Evolutionary conservation across 2,113 vertebrate genomes (phyloP).

Genomic region (Lucifuga dentata): DNA sequence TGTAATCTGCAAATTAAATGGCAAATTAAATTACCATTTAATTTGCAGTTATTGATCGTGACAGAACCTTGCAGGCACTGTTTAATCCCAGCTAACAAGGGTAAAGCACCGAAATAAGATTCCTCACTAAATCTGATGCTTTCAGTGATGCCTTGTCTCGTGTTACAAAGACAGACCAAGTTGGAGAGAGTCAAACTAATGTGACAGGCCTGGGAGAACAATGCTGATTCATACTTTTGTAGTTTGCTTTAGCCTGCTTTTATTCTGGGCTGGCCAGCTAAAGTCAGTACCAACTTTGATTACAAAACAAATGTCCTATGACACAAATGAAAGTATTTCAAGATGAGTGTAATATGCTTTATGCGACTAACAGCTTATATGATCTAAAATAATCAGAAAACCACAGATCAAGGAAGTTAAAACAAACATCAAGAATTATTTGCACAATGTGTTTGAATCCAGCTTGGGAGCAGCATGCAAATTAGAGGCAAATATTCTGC

Average conservation of each 20-base stretch:
- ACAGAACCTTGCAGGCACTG: neutral
- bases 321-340: too few relatives aligned
- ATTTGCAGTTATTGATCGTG: neutral
- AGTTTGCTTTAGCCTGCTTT: neutral
- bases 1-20: too few relatives aligned
- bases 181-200: neutral
- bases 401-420: too few relatives aligned
- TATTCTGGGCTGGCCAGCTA: neutral
- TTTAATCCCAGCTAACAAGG: neutral
- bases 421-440: neutral
- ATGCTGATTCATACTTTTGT: slow-evolving; percentile 4
- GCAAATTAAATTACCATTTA: rapidly evolving
- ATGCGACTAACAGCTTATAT: too few relatives aligned
- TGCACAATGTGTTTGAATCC: slow-evolving; percentile 1
- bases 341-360: too few relatives aligned
- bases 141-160: slow-evolving; percentile 7
- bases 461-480: too few relatives aligned
- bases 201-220: neutral
- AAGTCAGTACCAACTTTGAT: neutral
- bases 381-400: neutral
- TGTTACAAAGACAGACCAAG: slow-evolving; percentile 14
- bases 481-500: slow-evolving; percentile 11
- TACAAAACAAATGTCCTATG: too few relatives aligned
- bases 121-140: slow-evolving; percentile 1
- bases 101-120: slow-evolving; percentile 21